Base-by-base conservation (phyloP, 2,797 vertebrate genomes). In the Fistularia commersonii region DNA sequence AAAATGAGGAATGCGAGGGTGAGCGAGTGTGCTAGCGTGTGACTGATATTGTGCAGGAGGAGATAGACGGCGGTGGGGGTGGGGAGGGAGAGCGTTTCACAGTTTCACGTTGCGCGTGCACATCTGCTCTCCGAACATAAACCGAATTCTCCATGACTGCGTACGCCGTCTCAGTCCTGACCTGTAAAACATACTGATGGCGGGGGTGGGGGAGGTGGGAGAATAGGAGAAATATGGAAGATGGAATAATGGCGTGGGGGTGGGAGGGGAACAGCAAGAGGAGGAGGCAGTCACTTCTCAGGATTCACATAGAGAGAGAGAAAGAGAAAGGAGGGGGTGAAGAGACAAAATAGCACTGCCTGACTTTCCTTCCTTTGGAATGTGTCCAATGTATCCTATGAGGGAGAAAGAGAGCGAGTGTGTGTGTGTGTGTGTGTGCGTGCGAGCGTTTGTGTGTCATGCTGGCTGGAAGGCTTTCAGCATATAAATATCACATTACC, bases 401-500 rank as follows among this genome's bases (percentile, higher is more conserved):
- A 54, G 65, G 32, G 47, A 11, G 32, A 3, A 43, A 14, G 39
- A 36, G 51, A 23, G 57, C 15, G 56, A 43, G 59, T 23, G 41
- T 31, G 37, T 36, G 60, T 55, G 64, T 35, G 63, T 41, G 48
- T 54, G 51, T 64, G 71, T 45, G 45, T 41, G 54, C 62, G 62
- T 58, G 68, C 56, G 52, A 9, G 50, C 64, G 50, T 54, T 72
- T 64, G 81, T 51, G 76, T 31, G 72, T 69, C 63, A 69, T 59
- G 74, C 72, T 77, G 72, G 81, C 81, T 89, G 81, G 82, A 85
- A 83, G 74, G 84, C 76, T 88, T 86, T 82, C 85, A 85, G 86
- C 79, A 81, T 89, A 89, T 89, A 91, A 90, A 89, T 91, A 91
- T 90, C 85, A 82, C 89, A 90, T 91, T 90, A 91, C 85, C 81